Base-by-base conservation (phyloP, 2,888 invertebrate genomes). In the Galerucella calmariensis region DNA sequence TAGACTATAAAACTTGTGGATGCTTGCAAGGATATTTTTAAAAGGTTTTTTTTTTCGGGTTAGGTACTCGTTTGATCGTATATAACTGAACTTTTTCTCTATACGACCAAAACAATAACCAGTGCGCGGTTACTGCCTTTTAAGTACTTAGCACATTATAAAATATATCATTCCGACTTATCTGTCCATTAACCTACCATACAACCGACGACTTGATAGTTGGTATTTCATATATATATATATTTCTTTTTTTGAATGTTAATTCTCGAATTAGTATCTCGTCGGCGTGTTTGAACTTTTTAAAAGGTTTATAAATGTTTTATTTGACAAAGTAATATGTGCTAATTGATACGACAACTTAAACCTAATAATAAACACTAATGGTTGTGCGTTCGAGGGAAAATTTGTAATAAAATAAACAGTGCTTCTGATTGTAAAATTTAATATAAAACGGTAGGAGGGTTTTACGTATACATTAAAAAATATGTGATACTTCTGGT, bases 261-360 rank as follows among this genome's bases (percentile, higher is more conserved):
- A 82, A 78, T 79, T 81, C 69, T 81, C 77, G 79, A 82, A 82
- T 81, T 83, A 81, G 81, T 82, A 77, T 78, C 72, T 75, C 74
- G 79, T 81, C 83, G 80, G 79, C 66, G 44, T 35, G 73, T 80
- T 80, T 81, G 81, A 82, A 77, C 73, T 78, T 65, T 80, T 84
- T 86, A 86, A 86, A 86, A 86, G 86, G 84, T 81, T 81, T 84
- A 86, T 85, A 85, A 86, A 83, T 83, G 83, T 84, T 84, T 84
- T 84, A 82, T 86, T 85, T 84, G 81, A 81, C 76, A 80, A 80
- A 71, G 82, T 75, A 79, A 41, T 44, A 86, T 83, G 86, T 86
- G 86, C 81, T 86, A 86, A 86, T 86, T 86, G 81, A 75, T 75
- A 69, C 74, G 74, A 65, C 65, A 69, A 59, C 73, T 74, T 72